These are phyloP conservation scores for Sprattus sprattus DNA, from an alignment of 2,113 vertebrate genomes.

Conservation along the genomic window DNA sequence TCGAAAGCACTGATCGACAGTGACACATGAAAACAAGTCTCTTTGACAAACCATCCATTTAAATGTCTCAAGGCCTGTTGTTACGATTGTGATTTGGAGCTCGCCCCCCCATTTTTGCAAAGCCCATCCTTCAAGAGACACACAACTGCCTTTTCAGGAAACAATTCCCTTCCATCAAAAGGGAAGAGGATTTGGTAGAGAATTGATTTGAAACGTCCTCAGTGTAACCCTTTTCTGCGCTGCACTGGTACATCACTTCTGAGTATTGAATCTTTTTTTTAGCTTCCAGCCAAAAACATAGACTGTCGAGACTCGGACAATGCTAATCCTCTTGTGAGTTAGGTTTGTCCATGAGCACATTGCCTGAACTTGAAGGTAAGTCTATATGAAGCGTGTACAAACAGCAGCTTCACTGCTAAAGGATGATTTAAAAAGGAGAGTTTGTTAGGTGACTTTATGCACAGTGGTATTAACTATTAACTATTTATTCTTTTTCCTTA, in stretches of 20 bases:
- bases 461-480: not conserved
- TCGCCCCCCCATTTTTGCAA: not conserved
- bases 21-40: not conserved
- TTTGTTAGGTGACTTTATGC: not conserved
- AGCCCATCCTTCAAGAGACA: not conserved
- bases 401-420: not conserved
- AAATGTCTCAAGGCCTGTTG: not conserved
- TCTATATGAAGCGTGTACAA: not conserved
- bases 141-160: not conserved
- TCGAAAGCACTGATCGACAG: not conserved
- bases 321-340: not conserved
- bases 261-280: not conserved
- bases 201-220: conserved; percentile 4
- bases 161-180: not conserved
- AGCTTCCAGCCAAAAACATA: not conserved
- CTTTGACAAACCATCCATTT: not conserved
- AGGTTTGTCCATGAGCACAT: not conserved
- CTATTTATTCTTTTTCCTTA: too few relatives aligned
- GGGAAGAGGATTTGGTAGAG: not conserved
- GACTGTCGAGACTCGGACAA: not conserved
- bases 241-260: not conserved
- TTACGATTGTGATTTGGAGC: not conserved
- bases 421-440: not conserved
- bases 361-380: not conserved
- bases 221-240: not conserved